phyloP scores from a whole-genome alignment of 2,888 invertebrate genomes.

The Hemithea aestivaria region DNA sequence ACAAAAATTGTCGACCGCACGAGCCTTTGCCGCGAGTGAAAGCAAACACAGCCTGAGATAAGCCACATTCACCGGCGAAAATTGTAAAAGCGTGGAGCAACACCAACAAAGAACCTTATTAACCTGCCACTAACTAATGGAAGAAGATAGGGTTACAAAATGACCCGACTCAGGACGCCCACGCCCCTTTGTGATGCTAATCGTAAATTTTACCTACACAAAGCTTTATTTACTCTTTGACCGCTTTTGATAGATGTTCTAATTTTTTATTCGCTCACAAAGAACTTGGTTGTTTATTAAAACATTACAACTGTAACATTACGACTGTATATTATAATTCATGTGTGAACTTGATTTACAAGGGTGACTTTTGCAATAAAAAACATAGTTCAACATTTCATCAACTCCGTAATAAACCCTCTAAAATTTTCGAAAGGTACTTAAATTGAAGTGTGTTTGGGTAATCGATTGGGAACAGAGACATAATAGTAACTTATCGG shows the following conservation, averaged over 20 bases:
- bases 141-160: conserved; percentile 62
- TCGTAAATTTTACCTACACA: conserved; percentile 45
- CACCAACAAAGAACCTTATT: conserved; percentile 70
- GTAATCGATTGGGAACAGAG: conserved; percentile 38
- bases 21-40: conserved; percentile 51
- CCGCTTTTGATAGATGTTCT: conserved; percentile 31
- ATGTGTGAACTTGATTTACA: no score
- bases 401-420: background rate
- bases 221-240: conserved; percentile 36
- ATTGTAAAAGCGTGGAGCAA: conserved; percentile 61
- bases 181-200: conserved; percentile 54
- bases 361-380: no score
- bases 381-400: background rate
- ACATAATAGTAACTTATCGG: conserved; percentile 52
- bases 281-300: background rate
- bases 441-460: conserved; percentile 34
- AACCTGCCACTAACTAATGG: conserved; percentile 70
- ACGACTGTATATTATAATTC: no score
- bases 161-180: conserved; percentile 43
- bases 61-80: conserved; percentile 68
- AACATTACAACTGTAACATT: background rate
- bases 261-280: conserved; percentile 14
- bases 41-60: conserved; percentile 65
- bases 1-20: conserved; percentile 56
- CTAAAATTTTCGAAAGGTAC: conserved; percentile 6